Evolutionary conservation across 2,113 vertebrate species (phyloP).

Genomic region (Seriola rivoliana): DNA sequence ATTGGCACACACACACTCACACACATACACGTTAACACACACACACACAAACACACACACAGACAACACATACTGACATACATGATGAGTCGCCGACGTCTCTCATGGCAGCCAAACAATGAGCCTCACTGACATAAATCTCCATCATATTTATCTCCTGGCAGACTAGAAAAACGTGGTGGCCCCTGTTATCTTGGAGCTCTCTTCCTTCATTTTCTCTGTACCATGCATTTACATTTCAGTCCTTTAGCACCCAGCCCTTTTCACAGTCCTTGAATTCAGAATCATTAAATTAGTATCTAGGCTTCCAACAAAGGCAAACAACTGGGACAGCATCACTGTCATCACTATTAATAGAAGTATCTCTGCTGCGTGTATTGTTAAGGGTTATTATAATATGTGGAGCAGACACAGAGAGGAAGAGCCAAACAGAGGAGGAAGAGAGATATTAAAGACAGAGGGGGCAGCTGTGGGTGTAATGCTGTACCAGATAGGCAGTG

Average conservation of each 20-base stretch:
- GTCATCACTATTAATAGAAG: slow-evolving; percentile 66
- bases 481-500: slow-evolving; percentile 64
- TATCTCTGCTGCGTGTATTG: slow-evolving; percentile 37
- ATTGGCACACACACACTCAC: slow-evolving; percentile 53
- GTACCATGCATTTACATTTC: slow-evolving; percentile 68
- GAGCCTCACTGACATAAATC: slow-evolving; percentile 71
- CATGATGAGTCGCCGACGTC: slow-evolving; percentile 58
- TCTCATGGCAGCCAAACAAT: slow-evolving; percentile 75
- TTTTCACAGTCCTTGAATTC: slow-evolving; percentile 51
- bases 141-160: slow-evolving; percentile 75
- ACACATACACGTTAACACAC: slow-evolving; percentile 14
- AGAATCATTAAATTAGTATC: slow-evolving; percentile 66
- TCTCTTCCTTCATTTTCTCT: slow-evolving; percentile 59
- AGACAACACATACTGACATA: slow-evolving; percentile 35
- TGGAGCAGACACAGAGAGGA: slow-evolving; percentile 37
- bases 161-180: slow-evolving; percentile 44
- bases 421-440: slow-evolving; percentile 15
- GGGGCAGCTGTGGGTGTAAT: slow-evolving; percentile 68
- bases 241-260: slow-evolving; percentile 9
- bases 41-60: background rate
- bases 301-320: slow-evolving; percentile 63
- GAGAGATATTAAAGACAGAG: slow-evolving; percentile 42
- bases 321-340: slow-evolving; percentile 59
- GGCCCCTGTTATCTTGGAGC: slow-evolving; percentile 30
- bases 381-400: slow-evolving; percentile 48